These are phyloP conservation scores for Onchidella celtica DNA, from an alignment of 2,888 invertebrate genomes.

Conservation along the genomic window DNA sequence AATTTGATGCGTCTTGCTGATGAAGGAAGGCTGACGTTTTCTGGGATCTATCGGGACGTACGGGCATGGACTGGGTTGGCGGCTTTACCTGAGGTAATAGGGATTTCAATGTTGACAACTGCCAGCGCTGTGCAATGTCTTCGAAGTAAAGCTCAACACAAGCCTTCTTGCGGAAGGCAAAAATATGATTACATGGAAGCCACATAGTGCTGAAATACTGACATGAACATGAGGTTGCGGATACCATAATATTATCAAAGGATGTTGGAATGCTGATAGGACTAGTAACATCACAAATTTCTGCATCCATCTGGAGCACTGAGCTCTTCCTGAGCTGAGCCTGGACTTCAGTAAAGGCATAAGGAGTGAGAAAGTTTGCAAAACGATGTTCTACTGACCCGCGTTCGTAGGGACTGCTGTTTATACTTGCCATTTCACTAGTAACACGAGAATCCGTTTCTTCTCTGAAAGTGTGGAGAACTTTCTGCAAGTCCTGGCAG, in stretches of 20 bases:
- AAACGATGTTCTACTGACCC: conserved; percentile 18
- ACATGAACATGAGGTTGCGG: conserved; percentile 34
- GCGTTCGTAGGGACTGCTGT: not conserved
- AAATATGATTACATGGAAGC: conserved; percentile 36
- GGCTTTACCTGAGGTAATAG: conserved; percentile 3
- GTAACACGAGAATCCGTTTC: conserved; percentile 20
- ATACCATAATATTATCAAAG: conserved; percentile 13
- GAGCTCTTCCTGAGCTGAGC: conserved; percentile 1
- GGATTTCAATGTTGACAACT: conserved; percentile 23
- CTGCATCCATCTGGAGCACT: conserved; percentile 25
- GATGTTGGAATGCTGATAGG: conserved; percentile 23
- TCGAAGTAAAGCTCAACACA: conserved; percentile 10
- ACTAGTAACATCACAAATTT: conserved; percentile 27
- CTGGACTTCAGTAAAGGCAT: conserved; percentile 8
- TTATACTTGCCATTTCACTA: not conserved
- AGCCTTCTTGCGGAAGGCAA: conserved; percentile 29
- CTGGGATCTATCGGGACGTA: not conserved
- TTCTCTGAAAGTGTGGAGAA: not conserved
- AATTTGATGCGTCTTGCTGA: conserved; percentile 7
- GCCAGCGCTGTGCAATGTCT: conserved; percentile 39
- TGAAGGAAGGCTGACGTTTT: not conserved
- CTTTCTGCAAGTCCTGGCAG: conserved; percentile 32
- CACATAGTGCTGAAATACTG: conserved; percentile 28
- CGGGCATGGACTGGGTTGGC: not conserved
- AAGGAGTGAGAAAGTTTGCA: conserved; percentile 23